phyloP scores from a whole-genome alignment of 2,888 invertebrate species.

The Congeria kusceri region DNA sequence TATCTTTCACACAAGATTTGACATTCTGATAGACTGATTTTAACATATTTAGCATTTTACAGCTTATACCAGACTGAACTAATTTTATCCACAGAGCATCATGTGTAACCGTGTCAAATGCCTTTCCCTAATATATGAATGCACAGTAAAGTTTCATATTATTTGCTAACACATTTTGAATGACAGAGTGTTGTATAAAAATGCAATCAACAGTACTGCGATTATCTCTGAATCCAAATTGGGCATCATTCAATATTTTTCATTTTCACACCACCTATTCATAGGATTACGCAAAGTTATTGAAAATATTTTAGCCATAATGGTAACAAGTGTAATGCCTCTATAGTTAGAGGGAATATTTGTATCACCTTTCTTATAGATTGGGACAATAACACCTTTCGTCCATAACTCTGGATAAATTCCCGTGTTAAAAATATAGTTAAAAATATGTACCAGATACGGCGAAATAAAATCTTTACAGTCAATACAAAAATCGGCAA shows the following conservation, averaged over 20 bases:
- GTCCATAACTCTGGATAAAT: slow-evolving; percentile 30
- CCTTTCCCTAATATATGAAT: too few species aligned
- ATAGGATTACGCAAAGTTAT: slow-evolving; percentile 15
- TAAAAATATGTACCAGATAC: slow-evolving; percentile 24
- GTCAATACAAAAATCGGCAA: slow-evolving; percentile 24
- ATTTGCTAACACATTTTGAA: slow-evolving; percentile 24
- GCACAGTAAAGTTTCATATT: too few species aligned
- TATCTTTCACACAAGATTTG: slow-evolving; percentile 27
- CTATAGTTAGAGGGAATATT: slow-evolving; percentile 26
- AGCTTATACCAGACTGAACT: slow-evolving; percentile 27
- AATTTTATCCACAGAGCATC: slow-evolving; percentile 38
- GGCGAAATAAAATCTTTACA: slow-evolving; percentile 1
- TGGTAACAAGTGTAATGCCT: slow-evolving; percentile 20
- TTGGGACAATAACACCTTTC: slow-evolving; percentile 23
- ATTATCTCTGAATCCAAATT: slow-evolving; percentile 37
- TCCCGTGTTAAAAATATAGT: slow-evolving; percentile 23
- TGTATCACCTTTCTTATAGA: slow-evolving; percentile 19
- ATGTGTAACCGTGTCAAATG: slow-evolving; percentile 38
- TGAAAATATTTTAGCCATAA: slow-evolving; percentile 32
- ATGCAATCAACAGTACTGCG: slow-evolving; percentile 32
- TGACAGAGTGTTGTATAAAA: slow-evolving; percentile 36
- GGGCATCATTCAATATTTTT: slow-evolving; percentile 18
- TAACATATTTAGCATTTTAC: slow-evolving; percentile 37
- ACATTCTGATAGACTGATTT: slow-evolving; percentile 39
- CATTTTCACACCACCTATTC: slow-evolving; percentile 16